phyloP scores from a whole-genome alignment of 2,888 invertebrate species.

The Cistogaster globosa region DNA sequence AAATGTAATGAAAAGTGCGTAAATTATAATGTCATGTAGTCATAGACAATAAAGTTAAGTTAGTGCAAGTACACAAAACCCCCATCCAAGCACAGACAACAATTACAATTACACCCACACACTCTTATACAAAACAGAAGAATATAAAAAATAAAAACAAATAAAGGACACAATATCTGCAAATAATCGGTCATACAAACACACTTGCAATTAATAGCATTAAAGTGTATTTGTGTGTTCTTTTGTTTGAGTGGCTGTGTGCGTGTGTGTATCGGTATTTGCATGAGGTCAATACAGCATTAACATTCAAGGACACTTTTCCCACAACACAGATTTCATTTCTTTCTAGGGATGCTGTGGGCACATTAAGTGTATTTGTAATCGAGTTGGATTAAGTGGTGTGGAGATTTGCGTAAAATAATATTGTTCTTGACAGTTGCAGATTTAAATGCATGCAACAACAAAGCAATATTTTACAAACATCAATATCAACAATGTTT shows the following conservation, averaged over 20 bases:
- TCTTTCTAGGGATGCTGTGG: neutral
- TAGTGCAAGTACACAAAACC: neutral
- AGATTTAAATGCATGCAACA: conserved; percentile 47
- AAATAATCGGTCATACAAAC: conserved; percentile 37
- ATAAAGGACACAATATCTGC: conserved; percentile 36
- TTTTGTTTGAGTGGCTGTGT: conserved; percentile 19
- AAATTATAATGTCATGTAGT: conserved; percentile 57
- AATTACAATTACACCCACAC: neutral
- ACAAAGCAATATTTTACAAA: conserved; percentile 6
- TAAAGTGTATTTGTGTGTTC: conserved; percentile 35
- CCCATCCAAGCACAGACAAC: too few species aligned
- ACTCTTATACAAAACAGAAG: neutral
- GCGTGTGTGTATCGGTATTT: conserved; percentile 28
- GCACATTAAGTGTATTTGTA: neutral
- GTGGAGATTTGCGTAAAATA: conserved; percentile 3
- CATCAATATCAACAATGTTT: neutral
- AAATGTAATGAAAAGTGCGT: conserved; percentile 68
- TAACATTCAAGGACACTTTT: conserved; percentile 69
- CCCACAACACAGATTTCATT: conserved; percentile 36
- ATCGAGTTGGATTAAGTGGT: neutral
- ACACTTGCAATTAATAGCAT: conserved; percentile 57
- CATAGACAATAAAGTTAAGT: conserved; percentile 26
- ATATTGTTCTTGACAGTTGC: conserved; percentile 50
- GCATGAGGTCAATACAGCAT: conserved; percentile 65
- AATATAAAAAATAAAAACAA: neutral